Percentiles rank a stretch among this genome's conserved stretches.
These are phyloP conservation scores for Paramormyrops kingsleyae DNA, from an alignment of 2,113 vertebrate species.

Conservation along the genomic window DNA sequence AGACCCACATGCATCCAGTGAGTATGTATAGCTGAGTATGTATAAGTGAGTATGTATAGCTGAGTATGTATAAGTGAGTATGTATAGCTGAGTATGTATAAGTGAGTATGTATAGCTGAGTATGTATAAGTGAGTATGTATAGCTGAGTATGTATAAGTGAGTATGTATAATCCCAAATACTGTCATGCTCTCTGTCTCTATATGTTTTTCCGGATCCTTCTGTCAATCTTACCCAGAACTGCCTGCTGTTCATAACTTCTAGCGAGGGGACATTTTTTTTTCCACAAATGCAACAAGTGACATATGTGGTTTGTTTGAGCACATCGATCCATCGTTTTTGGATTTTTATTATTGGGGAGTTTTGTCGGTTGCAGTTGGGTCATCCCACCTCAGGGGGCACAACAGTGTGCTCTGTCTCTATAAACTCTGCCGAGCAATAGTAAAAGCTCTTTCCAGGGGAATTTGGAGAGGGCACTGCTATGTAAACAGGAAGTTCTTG, in stretches of 20 bases:
- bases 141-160: not conserved
- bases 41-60: not conserved
- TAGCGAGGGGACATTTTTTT: not conserved
- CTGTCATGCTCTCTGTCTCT: not conserved
- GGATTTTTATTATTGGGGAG: not conserved
- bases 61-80: too few species aligned
- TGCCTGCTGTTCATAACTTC: not conserved
- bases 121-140: not conserved
- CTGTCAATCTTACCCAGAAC: not conserved
- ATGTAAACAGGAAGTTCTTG: constrained; percentile 6
- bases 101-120: not conserved
- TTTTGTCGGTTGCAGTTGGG: not conserved
- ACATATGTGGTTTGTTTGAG: not conserved
- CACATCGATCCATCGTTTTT: not conserved
- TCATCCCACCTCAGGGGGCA: constrained; percentile 18
- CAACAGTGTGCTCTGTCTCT: not conserved
- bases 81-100: not conserved
- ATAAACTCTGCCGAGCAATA: not conserved
- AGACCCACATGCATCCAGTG: constrained; percentile 15
- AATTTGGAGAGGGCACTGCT: not conserved
- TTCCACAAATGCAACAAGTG: not conserved
- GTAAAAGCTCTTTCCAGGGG: not conserved
- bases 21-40: not conserved
- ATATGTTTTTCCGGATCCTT: not conserved
- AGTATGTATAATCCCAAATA: not conserved